phyloP scores from a whole-genome alignment of 2,797 vertebrate genomes.

The Myotis daubentonii region DNA sequence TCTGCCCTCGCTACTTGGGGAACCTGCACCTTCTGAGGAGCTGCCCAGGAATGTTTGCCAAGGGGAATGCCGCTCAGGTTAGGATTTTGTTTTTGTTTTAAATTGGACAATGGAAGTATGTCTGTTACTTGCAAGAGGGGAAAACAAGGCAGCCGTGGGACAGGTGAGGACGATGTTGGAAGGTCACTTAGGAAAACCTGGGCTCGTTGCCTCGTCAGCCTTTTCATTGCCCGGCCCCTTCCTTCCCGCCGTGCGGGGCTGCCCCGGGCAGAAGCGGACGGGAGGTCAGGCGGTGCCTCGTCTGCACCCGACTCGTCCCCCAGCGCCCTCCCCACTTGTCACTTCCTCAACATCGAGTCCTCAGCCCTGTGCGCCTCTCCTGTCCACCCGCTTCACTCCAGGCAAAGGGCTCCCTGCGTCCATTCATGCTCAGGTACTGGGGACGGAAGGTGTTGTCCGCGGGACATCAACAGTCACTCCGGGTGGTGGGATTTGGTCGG shows the following conservation, averaged over 20 bases:
- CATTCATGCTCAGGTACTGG: background rate
- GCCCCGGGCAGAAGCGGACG: background rate
- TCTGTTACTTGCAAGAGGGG: background rate
- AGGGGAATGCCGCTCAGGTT: background rate
- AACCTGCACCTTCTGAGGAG: background rate
- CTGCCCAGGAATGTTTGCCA: background rate
- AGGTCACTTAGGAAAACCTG: background rate
- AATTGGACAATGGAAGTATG: background rate
- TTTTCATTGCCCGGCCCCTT: background rate
- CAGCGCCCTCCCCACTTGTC: no score
- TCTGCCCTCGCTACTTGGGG: slow-evolving; percentile 39
- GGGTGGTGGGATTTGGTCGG: background rate
- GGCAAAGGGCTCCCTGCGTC: background rate
- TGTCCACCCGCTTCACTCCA: background rate
- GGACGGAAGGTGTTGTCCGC: background rate
- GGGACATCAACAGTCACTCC: background rate
- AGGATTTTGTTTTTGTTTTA: background rate
- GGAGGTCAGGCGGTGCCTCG: background rate
- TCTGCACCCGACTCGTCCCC: background rate
- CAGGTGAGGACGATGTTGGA: background rate
- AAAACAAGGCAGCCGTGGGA: background rate
- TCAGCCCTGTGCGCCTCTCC: background rate
- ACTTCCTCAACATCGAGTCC: background rate
- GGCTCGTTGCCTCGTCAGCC: background rate
- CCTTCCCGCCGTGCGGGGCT: background rate